These are phyloP conservation scores for Drosophila arawakana DNA, from an alignment of 1,140 invertebrate species.

Conservation along the genomic window DNA sequence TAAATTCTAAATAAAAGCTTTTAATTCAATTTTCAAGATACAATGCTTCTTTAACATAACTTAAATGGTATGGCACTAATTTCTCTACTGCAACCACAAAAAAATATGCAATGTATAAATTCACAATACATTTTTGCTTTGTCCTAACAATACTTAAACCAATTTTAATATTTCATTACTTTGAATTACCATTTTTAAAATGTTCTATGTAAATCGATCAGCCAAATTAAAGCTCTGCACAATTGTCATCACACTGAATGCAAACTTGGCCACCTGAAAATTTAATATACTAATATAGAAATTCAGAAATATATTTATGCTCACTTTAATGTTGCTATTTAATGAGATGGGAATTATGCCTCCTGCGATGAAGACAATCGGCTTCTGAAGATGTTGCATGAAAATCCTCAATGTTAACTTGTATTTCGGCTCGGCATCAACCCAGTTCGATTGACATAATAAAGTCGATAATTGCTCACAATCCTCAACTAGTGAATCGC, in stretches of 20 bases:
- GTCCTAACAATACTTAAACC: too few relatives aligned
- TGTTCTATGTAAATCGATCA: slow-evolving; percentile 9
- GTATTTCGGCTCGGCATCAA: slow-evolving; percentile 27
- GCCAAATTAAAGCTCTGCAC: slow-evolving; percentile 15
- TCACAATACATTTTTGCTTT: too few relatives aligned
- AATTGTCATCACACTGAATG: slow-evolving; percentile 25
- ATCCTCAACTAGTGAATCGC: slow-evolving; percentile 22
- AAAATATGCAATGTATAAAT: too few relatives aligned
- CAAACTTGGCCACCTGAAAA: slow-evolving; percentile 30
- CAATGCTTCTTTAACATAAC: too few relatives aligned
- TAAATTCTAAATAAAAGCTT: too few relatives aligned
- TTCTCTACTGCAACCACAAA: too few relatives aligned
- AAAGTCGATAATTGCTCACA: background rate
- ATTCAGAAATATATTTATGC: background rate
- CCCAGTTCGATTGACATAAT: slow-evolving; percentile 25
- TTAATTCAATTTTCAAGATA: too few relatives aligned
- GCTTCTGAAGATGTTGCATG: slow-evolving; percentile 17
- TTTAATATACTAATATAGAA: background rate
- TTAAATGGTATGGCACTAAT: too few relatives aligned
- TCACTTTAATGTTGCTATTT: slow-evolving; percentile 28
- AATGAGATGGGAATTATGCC: slow-evolving; percentile 25
- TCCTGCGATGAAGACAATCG: slow-evolving; percentile 19
- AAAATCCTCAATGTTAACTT: slow-evolving; percentile 22
- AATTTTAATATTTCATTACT: too few relatives aligned
- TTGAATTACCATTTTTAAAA: background rate